Percentiles rank a stretch among this genome's conserved stretches.
These are phyloP conservation scores for Homalodisca vitripennis DNA, from an alignment of 1,140 invertebrate genomes.

Conservation along the genomic window DNA sequence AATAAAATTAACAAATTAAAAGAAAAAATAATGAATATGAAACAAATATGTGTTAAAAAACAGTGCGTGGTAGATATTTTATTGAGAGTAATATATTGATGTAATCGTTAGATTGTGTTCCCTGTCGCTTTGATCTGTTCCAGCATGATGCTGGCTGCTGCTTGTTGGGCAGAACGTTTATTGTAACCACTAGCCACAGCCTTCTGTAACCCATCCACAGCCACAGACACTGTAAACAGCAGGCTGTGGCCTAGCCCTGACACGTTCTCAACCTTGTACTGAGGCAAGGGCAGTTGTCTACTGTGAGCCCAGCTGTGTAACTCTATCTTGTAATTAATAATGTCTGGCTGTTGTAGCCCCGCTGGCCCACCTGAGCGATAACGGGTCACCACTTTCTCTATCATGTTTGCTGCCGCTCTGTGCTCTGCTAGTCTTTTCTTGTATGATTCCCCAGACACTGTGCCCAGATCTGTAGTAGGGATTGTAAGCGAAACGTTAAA, in stretches of 20 bases:
- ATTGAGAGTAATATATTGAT: no score
- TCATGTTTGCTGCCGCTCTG: not conserved
- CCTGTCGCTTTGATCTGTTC: no score
- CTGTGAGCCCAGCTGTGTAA: not conserved
- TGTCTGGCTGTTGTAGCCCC: not conserved
- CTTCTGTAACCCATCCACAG: not conserved
- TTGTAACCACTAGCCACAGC: not conserved
- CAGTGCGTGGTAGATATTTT: no score
- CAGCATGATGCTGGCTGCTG: not conserved
- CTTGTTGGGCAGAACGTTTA: not conserved
- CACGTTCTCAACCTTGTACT: not conserved
- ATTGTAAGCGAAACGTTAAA: constrained; percentile 8
- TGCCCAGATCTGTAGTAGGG: not conserved
- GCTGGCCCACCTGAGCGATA: not conserved
- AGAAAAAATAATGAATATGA: no score
- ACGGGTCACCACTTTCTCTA: not conserved
- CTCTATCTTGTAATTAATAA: not conserved
- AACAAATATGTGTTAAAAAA: no score
- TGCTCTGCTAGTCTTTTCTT: not conserved
- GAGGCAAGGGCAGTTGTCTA: not conserved
- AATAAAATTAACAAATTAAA: no score
- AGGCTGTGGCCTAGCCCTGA: not conserved
- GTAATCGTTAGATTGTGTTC: no score
- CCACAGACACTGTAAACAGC: not conserved
- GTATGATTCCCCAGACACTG: not conserved